Base-by-base conservation (phyloP, 1,140 invertebrate genomes). In the Drosophila carrolli region DNA sequence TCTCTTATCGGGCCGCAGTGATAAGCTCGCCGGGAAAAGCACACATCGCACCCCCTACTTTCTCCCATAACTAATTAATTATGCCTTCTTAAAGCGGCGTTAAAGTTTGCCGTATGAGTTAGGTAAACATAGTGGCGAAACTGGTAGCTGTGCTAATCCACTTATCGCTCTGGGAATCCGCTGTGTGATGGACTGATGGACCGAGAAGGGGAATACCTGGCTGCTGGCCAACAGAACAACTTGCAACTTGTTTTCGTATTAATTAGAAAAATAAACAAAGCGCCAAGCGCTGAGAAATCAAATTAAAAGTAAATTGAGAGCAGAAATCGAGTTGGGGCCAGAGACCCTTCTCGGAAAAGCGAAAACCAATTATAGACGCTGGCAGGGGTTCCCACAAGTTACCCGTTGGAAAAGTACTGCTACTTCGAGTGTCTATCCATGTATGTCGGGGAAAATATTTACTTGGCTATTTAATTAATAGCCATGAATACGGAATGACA, bases 381-480 rank as follows among this genome's bases (percentile, higher is more conserved):
- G 37, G 41, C 32, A 37, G 32, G 62, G 53, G 71, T 32, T 23
- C 23, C 23, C 23, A 4, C 23, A 23, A 23, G 23, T 23, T 23
- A 23, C 23, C 23, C 23, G 23, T 23, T 23, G 23, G 46, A 37
- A 44, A 47, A 46, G 5, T 6, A 16, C 23, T 54, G 23, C 41
- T 11, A 23, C 23, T 14, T 43, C 27, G 27, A 43, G 38, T 57
- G 37, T 56, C 54, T 27, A 56, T 19, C 50, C 14, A 51, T 35
- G 35, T 43, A 9, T 14, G 43, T 46, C 19, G 10, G 47, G 55
- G 11, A 50, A 29, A 61, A 44, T 60, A 16, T 51, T 51, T 51
- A 48, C 29, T 71, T 57, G 65, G 38, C 59, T 47, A 75, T 75
- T 84, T 81, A 84, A 88, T 88, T 77, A 88, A 89, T 84, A 80